Evolutionary conservation across 2,797 vertebrate genomes (phyloP), one percentile per base, ranked within the genome.

Genomic region (Chiloscyllium punctatum): DNA sequence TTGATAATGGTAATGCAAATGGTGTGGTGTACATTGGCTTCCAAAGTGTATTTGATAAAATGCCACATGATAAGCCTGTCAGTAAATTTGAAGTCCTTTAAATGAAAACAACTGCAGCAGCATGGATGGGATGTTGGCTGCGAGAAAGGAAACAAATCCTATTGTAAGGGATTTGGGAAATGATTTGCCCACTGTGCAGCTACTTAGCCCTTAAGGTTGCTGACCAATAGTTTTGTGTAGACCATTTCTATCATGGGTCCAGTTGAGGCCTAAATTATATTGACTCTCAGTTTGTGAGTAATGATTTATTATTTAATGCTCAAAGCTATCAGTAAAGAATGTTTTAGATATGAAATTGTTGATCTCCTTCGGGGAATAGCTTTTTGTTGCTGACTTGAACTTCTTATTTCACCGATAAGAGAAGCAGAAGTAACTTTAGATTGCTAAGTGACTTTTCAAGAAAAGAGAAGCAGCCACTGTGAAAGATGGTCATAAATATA

Each of bases 361-460:
- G 48, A 72, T 57, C 15, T 53, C 48, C 48, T 95, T 77, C 27
- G 18, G 94, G 69, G 69, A 69, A 74, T 57, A 57, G 48, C 25
- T 57, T 95, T 91, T 95, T 72, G 42, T 30, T 57, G 48, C 68
- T 53, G 37, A 68, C 37, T 92, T 42, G 66, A 68, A 92, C 42
- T 77, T 74, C 5, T 71, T 95, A 53, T 66, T 77, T 77, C 30
- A 77, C 69, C 33, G 72, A 51, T 8, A 1, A 95, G 48, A 51
- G 94, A 94, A 33, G 30, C 74, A 74, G 53, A 74, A 53, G 51
- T 33, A 51, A 95, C 42, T 74, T 74, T 33, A 77, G 42, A 77
- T 95, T 57, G 71, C 71, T 72, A 53, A 95, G 94, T 95, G 94
- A 77, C 71, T 95, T 95, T 95, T 74, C 69, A 77, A 77, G 16